These are phyloP conservation scores for Dynastes maya DNA, from an alignment of 2,888 invertebrate genomes.

Conservation along the genomic window DNA sequence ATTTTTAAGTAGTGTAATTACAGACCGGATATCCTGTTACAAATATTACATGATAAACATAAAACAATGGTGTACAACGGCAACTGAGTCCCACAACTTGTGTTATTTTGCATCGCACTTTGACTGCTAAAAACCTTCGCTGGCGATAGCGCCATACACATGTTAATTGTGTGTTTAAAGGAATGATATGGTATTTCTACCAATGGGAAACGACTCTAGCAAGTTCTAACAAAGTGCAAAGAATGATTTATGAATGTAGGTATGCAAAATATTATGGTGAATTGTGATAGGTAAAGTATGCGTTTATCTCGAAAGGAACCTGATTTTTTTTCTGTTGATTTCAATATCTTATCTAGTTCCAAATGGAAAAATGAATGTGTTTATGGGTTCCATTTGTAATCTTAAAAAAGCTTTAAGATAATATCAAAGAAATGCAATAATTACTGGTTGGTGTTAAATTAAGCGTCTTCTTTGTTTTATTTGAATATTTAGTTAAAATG, in stretches of 20 bases:
- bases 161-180: not conserved
- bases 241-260: conserved; percentile 9
- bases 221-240: not conserved
- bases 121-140: conserved; percentile 1
- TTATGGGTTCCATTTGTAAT: too few species aligned
- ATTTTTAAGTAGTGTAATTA: conserved; percentile 46
- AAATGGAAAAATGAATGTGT: too few species aligned
- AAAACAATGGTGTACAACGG: conserved; percentile 32
- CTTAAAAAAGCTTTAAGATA: too few species aligned
- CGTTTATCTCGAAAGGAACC: too few species aligned
- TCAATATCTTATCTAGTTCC: too few species aligned
- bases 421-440: too few species aligned
- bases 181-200: not conserved
- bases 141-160: too few species aligned
- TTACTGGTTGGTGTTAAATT: too few species aligned
- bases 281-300: too few species aligned
- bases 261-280: not conserved
- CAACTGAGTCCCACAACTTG: conserved; percentile 13
- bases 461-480: too few species aligned
- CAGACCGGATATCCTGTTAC: conserved; percentile 42
- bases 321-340: too few species aligned
- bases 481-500: too few species aligned
- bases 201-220: not conserved
- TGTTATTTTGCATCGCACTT: conserved; percentile 31
- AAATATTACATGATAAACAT: conserved; percentile 46